Evolutionary conservation across 1,140 invertebrate species (phyloP).

Genomic region (Nomia melanderi): DNA sequence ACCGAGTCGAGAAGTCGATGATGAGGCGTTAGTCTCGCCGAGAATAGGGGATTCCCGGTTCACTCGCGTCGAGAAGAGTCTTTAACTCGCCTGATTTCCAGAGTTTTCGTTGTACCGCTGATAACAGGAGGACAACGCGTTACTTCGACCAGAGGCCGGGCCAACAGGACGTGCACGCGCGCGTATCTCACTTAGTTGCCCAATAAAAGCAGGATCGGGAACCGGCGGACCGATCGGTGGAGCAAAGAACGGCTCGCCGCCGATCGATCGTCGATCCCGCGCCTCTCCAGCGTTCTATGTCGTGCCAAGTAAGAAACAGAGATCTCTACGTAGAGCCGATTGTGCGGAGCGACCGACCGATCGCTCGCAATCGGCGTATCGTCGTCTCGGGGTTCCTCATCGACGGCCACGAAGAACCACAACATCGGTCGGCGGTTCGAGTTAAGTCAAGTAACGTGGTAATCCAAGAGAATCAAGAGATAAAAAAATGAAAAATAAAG

Average conservation of each 20-base stretch:
- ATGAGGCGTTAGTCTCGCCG: background rate
- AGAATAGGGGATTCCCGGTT: background rate
- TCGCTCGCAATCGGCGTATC: constrained; percentile 19
- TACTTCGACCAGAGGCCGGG: constrained; percentile 16
- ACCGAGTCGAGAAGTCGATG: background rate
- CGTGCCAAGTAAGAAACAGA: constrained; percentile 38
- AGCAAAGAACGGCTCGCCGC: background rate
- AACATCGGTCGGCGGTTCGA: too few species aligned
- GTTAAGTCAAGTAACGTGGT: too few species aligned
- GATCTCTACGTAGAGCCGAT: constrained; percentile 39
- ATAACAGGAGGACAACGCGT: too few species aligned
- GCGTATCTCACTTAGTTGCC: constrained; percentile 13
- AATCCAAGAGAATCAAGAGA: too few species aligned
- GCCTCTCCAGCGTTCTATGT: constrained; percentile 38
- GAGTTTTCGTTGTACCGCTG: too few species aligned
- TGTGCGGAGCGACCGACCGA: too few species aligned
- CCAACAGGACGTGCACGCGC: constrained; percentile 14
- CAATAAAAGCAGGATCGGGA: constrained; percentile 24
- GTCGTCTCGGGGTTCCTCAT: constrained; percentile 34
- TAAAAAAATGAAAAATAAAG: too few species aligned
- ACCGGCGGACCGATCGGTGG: background rate
- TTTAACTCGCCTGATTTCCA: too few species aligned
- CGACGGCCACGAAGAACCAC: constrained; percentile 35
- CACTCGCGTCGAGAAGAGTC: too few species aligned
- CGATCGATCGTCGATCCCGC: constrained; percentile 32